These are phyloP conservation scores for Xiphophorus couchianus DNA, from an alignment of 2,113 vertebrate genomes.

Conservation along the genomic window DNA sequence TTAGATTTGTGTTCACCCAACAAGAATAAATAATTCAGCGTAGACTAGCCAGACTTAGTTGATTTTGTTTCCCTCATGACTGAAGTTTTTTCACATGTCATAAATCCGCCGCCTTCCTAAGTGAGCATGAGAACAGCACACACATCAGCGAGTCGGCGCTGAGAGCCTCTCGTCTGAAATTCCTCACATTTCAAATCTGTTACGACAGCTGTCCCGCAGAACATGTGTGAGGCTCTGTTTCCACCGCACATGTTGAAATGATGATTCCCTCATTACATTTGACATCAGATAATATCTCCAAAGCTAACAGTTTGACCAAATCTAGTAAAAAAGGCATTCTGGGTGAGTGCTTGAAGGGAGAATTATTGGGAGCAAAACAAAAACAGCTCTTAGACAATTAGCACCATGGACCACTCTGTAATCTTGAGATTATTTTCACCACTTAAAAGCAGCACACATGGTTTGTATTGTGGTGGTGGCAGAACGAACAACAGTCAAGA, in stretches of 20 bases:
- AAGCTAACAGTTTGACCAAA: constrained; percentile 71
- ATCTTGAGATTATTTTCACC: constrained; percentile 80
- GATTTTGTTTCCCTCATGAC: neutral
- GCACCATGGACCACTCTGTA: constrained; percentile 77
- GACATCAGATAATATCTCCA: constrained; percentile 69
- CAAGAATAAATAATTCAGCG: too few relatives aligned
- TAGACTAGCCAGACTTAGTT: neutral
- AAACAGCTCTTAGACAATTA: constrained; percentile 80
- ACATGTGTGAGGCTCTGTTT: constrained; percentile 59
- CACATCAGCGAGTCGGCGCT: constrained; percentile 50
- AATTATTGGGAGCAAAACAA: constrained; percentile 73
- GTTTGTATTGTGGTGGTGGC: constrained; percentile 71
- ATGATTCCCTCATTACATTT: constrained; percentile 63
- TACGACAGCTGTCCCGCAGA: constrained; percentile 58
- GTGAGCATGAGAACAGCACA: constrained; percentile 65
- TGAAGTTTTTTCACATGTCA: neutral
- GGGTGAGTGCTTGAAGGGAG: constrained; percentile 64
- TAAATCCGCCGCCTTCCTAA: constrained; percentile 24
- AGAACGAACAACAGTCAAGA: constrained; percentile 74
- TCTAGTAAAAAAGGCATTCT: constrained; percentile 59
- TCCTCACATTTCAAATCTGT: constrained; percentile 69
- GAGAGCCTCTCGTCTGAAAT: constrained; percentile 60
- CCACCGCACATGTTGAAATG: constrained; percentile 63
- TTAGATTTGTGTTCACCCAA: too few relatives aligned
- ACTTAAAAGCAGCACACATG: constrained; percentile 80